A percentile compares a stretch with the other conserved stretches of the same genome.
phyloP scores from a whole-genome alignment of 2,888 invertebrate genomes.

The Neocrepidodera transversa region DNA sequence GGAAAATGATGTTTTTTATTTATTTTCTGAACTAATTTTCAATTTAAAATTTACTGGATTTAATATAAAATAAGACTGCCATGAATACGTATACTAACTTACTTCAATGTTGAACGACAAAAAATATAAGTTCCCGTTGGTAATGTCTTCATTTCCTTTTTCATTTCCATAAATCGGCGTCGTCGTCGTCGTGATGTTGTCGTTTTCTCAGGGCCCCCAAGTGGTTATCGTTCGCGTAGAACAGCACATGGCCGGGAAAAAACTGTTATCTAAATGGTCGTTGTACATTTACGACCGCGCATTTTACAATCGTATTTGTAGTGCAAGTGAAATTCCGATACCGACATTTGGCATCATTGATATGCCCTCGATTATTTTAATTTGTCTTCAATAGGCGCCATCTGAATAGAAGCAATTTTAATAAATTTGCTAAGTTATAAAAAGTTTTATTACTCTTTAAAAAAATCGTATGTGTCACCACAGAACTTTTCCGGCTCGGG shows the following conservation, averaged over 20 bases:
- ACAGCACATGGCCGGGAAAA: constrained; percentile 42
- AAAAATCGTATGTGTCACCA: no score
- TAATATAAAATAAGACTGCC: neutral
- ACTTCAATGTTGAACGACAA: neutral
- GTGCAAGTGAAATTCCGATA: constrained; percentile 22
- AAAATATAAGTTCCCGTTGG: constrained; percentile 9
- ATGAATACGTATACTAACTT: neutral
- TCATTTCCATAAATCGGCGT: constrained; percentile 20
- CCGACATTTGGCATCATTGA: constrained; percentile 9
- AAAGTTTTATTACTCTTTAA: no score
- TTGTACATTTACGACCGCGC: constrained; percentile 36
- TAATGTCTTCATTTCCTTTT: constrained; percentile 24
- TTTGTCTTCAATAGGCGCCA: constrained; percentile 16
- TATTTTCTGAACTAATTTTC: no score
- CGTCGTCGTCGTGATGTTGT: constrained; percentile 5
- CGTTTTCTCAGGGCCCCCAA: constrained; percentile 23
- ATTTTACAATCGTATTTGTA: constrained; percentile 34
- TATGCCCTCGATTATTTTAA: neutral
- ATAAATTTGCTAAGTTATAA: no score
- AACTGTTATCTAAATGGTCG: constrained; percentile 41
- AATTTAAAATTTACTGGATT: neutral
- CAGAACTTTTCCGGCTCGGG: no score
- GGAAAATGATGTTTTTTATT: no score
- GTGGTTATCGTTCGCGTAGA: constrained; percentile 20
- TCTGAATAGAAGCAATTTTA: no score